Evolutionary conservation across 2,888 invertebrate genomes (phyloP).

Genomic region (Lithodes maja): DNA sequence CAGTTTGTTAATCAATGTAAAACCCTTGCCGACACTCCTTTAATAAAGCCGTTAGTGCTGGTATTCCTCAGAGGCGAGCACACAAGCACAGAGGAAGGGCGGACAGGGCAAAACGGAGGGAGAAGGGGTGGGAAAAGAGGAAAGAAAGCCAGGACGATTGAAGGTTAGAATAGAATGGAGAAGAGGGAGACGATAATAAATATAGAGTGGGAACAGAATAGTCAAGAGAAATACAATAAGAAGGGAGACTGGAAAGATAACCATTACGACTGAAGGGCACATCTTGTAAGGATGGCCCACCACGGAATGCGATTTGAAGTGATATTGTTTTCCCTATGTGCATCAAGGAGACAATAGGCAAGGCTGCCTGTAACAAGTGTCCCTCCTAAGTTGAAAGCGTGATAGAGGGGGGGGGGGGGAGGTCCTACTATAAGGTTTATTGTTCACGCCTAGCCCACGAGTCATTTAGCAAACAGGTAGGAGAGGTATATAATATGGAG

Average conservation of each 20-base stretch:
- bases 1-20: constrained; percentile 12
- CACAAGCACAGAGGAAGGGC: neutral
- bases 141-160: neutral
- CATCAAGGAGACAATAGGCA: too few species aligned
- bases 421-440: neutral
- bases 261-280: neutral
- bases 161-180: neutral
- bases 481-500: neutral
- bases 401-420: neutral
- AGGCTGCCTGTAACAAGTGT: too few species aligned
- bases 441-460: neutral
- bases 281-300: neutral
- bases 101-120: neutral
- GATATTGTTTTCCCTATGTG: too few species aligned
- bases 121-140: neutral
- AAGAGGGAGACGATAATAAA: neutral
- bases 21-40: neutral
- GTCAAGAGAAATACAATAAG: neutral
- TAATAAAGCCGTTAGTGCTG: neutral
- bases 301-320: neutral
- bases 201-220: too few species aligned
- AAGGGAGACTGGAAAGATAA: neutral
- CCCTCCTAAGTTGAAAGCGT: too few species aligned
- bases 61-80: constrained; percentile 20
- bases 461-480: constrained; percentile 9